These are phyloP conservation scores for Penelope pileata DNA, from an alignment of 2,113 vertebrate genomes.

Conservation along the genomic window DNA sequence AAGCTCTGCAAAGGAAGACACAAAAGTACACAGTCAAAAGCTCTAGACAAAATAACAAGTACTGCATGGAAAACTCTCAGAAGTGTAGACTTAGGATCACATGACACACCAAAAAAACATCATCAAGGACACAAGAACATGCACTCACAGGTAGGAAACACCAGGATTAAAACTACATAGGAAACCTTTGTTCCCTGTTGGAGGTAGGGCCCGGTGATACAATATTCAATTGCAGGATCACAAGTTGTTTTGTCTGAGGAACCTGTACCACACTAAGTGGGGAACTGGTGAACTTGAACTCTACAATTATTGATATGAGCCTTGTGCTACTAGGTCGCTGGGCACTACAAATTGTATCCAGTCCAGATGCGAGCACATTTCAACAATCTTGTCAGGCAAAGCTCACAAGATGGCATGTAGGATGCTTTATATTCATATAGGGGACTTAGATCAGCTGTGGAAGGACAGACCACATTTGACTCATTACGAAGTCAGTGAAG, in stretches of 20 bases:
- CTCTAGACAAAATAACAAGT: neutral
- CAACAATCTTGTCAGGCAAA: neutral
- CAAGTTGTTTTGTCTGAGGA: neutral
- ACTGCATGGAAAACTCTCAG: neutral
- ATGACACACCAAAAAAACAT: neutral
- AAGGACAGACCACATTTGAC: conserved; percentile 48
- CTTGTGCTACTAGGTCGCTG: neutral
- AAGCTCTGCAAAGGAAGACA: conserved; percentile 15
- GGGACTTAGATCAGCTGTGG: conserved; percentile 15
- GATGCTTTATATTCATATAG: neutral
- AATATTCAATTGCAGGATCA: neutral
- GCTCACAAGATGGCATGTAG: neutral
- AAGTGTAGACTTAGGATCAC: neutral
- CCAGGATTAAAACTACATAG: neutral
- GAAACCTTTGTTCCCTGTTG: neutral
- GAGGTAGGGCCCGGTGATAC: neutral
- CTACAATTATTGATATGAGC: rapidly evolving
- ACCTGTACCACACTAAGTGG: neutral
- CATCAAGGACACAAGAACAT: neutral
- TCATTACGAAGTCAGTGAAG: conserved; percentile 46
- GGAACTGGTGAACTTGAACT: neutral
- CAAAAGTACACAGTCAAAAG: conserved; percentile 30
- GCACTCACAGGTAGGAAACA: neutral
- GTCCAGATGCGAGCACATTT: neutral
- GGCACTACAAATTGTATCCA: neutral